phyloP scores from a whole-genome alignment of 2,113 vertebrate genomes.

The Nibea coibor region DNA sequence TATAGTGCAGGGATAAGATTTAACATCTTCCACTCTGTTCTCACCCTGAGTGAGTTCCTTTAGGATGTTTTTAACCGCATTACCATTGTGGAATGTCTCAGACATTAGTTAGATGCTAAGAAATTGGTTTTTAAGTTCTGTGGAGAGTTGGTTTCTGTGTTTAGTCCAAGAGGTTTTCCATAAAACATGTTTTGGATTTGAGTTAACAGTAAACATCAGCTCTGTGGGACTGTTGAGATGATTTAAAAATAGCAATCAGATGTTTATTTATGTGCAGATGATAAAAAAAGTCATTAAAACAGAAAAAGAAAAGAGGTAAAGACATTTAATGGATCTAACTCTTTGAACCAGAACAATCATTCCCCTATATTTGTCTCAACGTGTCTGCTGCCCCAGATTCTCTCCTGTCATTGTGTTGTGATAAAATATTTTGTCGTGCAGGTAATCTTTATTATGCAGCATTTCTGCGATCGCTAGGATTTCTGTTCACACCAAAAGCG shows the following conservation, averaged over 20 bases:
- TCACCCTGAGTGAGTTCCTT: conserved; percentile 44
- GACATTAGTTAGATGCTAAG: conserved; percentile 44
- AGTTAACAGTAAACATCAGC: conserved; percentile 21
- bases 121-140: conserved; percentile 31
- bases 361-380: background rate
- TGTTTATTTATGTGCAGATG: conserved; percentile 14
- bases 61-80: conserved; percentile 53
- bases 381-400: no score
- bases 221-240: conserved; percentile 2
- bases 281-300: background rate
- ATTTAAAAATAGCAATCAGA: conserved; percentile 42
- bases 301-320: background rate
- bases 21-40: conserved; percentile 54
- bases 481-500: background rate
- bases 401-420: no score
- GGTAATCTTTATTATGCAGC: background rate
- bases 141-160: conserved; percentile 42
- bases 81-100: conserved; percentile 34
- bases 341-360: background rate
- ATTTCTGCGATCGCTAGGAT: background rate
- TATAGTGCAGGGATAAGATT: conserved; percentile 45
- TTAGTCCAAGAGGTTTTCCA: conserved; percentile 23
- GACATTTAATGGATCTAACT: background rate
- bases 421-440: background rate
- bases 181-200: conserved; percentile 60